phyloP scores from a whole-genome alignment of 1,140 invertebrate genomes.

The Potamilus streckersoni region DNA sequence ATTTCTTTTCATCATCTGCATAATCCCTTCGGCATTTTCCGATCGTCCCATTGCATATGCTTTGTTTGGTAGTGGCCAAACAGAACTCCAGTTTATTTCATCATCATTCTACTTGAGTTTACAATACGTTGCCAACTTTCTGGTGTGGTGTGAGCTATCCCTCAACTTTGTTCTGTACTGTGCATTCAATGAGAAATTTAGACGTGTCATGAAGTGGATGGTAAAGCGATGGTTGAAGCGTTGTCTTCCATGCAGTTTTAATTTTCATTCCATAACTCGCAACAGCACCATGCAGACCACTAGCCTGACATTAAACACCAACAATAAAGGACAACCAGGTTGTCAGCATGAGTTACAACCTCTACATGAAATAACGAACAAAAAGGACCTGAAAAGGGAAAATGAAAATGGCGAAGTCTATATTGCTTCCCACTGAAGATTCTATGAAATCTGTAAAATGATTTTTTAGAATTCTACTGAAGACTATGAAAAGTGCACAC shows the following conservation, averaged over 20 bases:
- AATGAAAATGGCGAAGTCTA: too few species aligned
- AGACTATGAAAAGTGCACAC: too few species aligned
- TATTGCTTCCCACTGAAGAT: too few species aligned
- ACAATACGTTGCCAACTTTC: slow-evolving; percentile 44
- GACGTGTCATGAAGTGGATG: slow-evolving; percentile 42
- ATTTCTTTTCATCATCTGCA: slow-evolving; percentile 58
- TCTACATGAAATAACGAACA: slow-evolving; percentile 9
- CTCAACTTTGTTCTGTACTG: slow-evolving; percentile 61
- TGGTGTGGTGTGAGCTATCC: slow-evolving; percentile 56
- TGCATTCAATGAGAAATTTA: slow-evolving; percentile 60
- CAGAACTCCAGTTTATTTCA: slow-evolving; percentile 28
- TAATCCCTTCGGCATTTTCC: slow-evolving; percentile 58
- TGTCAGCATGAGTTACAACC: slow-evolving; percentile 22
- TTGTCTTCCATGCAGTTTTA: slow-evolving; percentile 34
- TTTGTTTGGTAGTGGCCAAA: slow-evolving; percentile 43
- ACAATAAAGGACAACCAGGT: slow-evolving; percentile 35
- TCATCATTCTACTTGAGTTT: slow-evolving; percentile 41
- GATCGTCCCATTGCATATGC: slow-evolving; percentile 49
- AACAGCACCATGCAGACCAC: slow-evolving; percentile 42
- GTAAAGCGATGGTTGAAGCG: slow-evolving; percentile 28
- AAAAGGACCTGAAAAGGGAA: too few species aligned
- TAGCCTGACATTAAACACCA: slow-evolving; percentile 38
- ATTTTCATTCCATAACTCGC: slow-evolving; percentile 39
- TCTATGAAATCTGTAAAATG: too few species aligned
- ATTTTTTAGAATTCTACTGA: too few species aligned